phyloP scores from a whole-genome alignment of 23 tunicate species.

The Clavelina lepadiformis region DNA sequence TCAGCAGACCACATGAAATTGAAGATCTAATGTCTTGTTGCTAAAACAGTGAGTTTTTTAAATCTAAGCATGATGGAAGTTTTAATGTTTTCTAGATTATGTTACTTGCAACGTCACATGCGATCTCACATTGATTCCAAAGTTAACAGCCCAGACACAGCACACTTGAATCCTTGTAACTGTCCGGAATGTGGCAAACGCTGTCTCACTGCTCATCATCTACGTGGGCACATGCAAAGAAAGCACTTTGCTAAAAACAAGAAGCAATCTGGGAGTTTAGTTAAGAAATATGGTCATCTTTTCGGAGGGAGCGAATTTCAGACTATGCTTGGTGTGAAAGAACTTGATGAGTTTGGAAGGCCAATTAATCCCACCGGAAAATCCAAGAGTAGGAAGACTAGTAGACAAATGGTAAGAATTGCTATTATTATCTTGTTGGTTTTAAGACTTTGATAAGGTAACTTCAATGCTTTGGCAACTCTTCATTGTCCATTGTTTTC shows the following conservation, averaged over 20 bases:
- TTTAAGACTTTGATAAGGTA: too few relatives aligned
- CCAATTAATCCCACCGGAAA: background rate
- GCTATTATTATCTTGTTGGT: too few relatives aligned
- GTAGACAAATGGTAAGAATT: too few relatives aligned
- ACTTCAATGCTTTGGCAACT: too few relatives aligned
- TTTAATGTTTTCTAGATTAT: conserved; percentile 54
- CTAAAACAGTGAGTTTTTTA: too few relatives aligned
- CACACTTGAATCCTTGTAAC: conserved; percentile 54
- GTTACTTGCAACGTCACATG: conserved; percentile 92
- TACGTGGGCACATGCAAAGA: conserved; percentile 85
- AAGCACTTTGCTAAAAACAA: conserved; percentile 86
- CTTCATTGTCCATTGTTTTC: too few relatives aligned
- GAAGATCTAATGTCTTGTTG: too few relatives aligned
- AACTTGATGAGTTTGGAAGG: conserved; percentile 2
- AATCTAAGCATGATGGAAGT: too few relatives aligned
- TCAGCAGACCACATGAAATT: too few relatives aligned
- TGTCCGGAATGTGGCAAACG: conserved; percentile 88
- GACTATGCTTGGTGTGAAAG: background rate
- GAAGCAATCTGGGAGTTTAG: conserved; percentile 29
- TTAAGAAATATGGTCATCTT: conserved; percentile 59
- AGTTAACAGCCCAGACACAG: conserved; percentile 19
- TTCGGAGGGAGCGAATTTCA: conserved; percentile 23
- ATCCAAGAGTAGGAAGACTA: background rate
- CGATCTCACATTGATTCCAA: conserved; percentile 57
- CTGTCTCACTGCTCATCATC: conserved; percentile 71